phyloP scores from a whole-genome alignment of 2,888 invertebrate genomes.

The Cephus sareptanus region DNA sequence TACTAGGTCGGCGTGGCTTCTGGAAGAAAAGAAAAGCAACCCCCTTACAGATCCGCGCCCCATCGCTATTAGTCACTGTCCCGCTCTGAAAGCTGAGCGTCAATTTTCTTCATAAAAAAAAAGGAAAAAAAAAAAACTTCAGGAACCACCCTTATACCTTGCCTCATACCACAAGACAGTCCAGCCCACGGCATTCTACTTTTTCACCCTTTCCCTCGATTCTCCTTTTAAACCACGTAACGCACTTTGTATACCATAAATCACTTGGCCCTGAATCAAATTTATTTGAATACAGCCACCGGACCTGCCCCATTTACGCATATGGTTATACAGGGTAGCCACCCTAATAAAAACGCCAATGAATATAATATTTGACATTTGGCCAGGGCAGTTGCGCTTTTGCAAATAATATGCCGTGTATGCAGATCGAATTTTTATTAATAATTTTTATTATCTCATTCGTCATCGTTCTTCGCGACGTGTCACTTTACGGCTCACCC shows the following conservation, averaged over 20 bases:
- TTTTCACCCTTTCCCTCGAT: not conserved
- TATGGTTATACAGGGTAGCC: slow-evolving; percentile 43
- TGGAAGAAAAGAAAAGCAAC: not conserved
- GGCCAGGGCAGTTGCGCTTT: slow-evolving; percentile 1
- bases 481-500: not conserved
- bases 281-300: slow-evolving; percentile 41
- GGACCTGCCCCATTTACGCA: slow-evolving; percentile 54
- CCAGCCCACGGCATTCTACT: not conserved
- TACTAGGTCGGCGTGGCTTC: not conserved
- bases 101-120: not conserved
- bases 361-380: slow-evolving; percentile 14
- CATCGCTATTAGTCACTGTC: not conserved
- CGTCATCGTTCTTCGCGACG: not conserved
- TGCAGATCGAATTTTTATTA: not conserved
- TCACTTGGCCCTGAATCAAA: slow-evolving; percentile 36
- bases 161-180: not conserved
- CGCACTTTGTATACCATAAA: slow-evolving; percentile 37
- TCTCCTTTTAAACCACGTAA: not conserved
- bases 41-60: not conserved
- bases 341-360: slow-evolving; percentile 2
- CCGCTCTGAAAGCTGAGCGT: not conserved
- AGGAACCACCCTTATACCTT: not conserved
- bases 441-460: not conserved
- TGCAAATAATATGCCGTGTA: not conserved
- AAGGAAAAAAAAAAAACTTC: not conserved